phyloP scores from a whole-genome alignment of 2,113 vertebrate genomes.

The Hemibagrus wyckioides region DNA sequence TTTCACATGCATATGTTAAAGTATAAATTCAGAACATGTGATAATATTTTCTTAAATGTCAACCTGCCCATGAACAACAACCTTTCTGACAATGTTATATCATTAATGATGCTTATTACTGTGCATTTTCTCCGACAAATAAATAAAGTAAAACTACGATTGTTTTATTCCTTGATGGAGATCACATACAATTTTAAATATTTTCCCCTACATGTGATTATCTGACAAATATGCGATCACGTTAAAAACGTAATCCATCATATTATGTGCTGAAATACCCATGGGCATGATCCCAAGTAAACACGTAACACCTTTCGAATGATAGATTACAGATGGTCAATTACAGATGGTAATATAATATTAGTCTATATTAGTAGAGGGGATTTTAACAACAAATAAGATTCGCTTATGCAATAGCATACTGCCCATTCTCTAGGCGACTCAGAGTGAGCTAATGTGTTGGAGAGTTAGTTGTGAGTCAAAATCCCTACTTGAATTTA shows the following conservation, averaged over 20 bases:
- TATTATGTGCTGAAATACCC: background rate
- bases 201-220: background rate
- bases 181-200: background rate
- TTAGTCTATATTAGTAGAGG: background rate
- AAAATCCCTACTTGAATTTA: constrained; percentile 17
- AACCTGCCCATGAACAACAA: background rate
- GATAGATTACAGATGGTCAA: background rate
- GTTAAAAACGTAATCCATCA: background rate
- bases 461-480: background rate
- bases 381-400: background rate
- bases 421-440: background rate
- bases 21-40: too few relatives aligned
- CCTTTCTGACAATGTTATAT: background rate
- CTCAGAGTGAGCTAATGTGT: background rate
- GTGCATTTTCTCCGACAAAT: background rate
- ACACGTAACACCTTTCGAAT: background rate
- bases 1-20: background rate
- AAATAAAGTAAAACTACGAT: background rate
- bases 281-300: background rate
- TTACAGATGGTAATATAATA: background rate
- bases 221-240: background rate
- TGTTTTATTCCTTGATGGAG: background rate
- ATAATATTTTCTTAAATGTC: background rate
- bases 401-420: background rate
- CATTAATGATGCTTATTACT: background rate